Base-by-base conservation (phyloP, 2,888 invertebrate species). In the Pristionchus mayeri region DNA sequence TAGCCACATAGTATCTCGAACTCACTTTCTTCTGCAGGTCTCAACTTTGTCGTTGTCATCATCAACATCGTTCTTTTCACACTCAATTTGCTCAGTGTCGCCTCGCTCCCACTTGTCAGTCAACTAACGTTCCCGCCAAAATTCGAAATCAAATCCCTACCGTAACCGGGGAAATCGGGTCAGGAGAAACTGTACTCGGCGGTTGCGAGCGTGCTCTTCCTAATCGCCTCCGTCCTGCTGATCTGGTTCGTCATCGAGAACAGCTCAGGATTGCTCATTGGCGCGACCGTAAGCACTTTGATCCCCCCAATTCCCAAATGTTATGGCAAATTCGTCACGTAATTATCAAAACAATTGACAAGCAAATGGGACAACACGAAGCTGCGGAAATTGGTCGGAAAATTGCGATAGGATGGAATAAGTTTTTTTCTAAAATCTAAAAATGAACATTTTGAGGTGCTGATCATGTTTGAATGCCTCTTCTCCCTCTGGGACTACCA, bases 61-160 rank as follows among this genome's bases (percentile, higher is more conserved):
- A 83, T 83, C 83, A 83, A 83, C 83, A 67, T 83, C 30, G 83
- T 83, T 27, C 48, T 83, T n/a, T 52, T 83, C 48, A 34, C 50
- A 11, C 27, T 52, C 13, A 80, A 52, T 52, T 18, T 91, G 86
- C 85, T 90, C 78, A 89, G 88, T 87, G 86, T 91, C 76, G 86
- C 88, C 75, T 88, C 88, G 63, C 91, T 89, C 89, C 88, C 88
- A 83, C 84, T 89, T 85, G 87, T 87, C n/a, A 86, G 87, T 81
- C 76, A 34, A 2, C 16, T 11, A 13, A 11, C 11, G 52, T 18
- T 16, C 18, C 18, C 11, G 52, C 52, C 13, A 18, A 11, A 16
- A 16, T 16, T 11, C 52, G 52, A 16, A 50, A 50, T 50, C 18
- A 50, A 18, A 50, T 11, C 52, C 52, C 13, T 16, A 50, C 18